Evolutionary conservation across 2,797 vertebrate species (phyloP).

Genomic region (Spinibarbus caldwelli): DNA sequence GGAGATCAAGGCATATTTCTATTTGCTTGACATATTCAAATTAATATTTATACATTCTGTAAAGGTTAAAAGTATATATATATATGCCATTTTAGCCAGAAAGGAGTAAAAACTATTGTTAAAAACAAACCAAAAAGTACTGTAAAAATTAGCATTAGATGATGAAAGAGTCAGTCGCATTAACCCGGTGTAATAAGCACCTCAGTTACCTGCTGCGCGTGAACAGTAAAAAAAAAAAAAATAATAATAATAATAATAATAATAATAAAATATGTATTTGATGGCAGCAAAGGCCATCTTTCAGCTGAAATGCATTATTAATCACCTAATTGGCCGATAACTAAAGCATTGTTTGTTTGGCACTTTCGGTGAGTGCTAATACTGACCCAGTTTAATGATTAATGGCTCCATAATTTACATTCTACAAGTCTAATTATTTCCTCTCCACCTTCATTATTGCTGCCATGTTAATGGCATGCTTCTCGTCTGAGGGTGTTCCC

Average conservation of each 20-base stretch:
- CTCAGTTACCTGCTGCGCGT: neutral
- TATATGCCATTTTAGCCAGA: no score
- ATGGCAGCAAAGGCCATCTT: constrained; percentile 57
- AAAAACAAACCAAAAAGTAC: neutral
- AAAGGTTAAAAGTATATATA: neutral
- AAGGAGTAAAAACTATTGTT: neutral
- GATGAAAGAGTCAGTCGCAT: constrained; percentile 11
- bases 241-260: no score
- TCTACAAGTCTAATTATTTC: constrained; percentile 67
- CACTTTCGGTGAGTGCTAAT: constrained; percentile 66
- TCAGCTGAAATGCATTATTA: constrained; percentile 69
- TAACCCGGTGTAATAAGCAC: neutral
- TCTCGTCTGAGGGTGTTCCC: constrained; percentile 16
- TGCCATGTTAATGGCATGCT: constrained; percentile 56
- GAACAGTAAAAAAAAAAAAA: constrained; percentile 2
- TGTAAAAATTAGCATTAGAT: neutral
- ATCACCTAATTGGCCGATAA: constrained; percentile 71
- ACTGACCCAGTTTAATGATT: constrained; percentile 66
- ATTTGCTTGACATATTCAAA: no score
- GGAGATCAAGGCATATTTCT: neutral
- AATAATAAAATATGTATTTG: constrained; percentile 47
- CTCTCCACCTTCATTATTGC: constrained; percentile 60
- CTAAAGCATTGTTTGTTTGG: constrained; percentile 71
- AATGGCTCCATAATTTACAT: constrained; percentile 71
- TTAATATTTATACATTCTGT: neutral